These are phyloP conservation scores for Emydocephalus ijimae DNA, from an alignment of 2,113 vertebrate genomes.

Conservation along the genomic window DNA sequence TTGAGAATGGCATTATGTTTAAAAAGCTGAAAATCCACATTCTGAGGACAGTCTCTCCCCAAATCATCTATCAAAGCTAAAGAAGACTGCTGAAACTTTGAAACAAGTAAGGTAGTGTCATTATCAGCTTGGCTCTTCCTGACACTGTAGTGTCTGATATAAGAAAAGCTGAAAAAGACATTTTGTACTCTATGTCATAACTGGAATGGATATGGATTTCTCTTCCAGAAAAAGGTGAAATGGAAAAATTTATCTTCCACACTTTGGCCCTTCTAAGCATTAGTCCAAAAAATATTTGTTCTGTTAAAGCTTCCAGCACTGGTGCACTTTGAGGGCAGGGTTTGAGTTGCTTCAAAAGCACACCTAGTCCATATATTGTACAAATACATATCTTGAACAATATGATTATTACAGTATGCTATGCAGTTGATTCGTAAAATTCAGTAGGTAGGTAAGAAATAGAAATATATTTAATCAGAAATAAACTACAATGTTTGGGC, in stretches of 20 bases:
- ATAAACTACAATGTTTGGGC: neutral
- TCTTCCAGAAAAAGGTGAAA: neutral
- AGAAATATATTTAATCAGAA: neutral
- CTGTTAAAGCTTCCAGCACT: neutral
- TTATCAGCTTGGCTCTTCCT: neutral
- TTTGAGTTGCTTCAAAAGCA: neutral
- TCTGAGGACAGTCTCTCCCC: neutral
- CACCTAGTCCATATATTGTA: neutral
- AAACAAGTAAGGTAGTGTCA: neutral
- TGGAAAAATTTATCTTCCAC: neutral
- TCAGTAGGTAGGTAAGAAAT: neutral
- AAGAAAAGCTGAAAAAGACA: neutral
- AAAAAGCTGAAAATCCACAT: neutral
- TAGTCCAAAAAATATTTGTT: neutral
- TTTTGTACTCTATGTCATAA: neutral
- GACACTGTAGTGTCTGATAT: neutral
- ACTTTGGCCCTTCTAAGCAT: neutral
- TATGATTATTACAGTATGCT: neutral
- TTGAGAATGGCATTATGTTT: neutral
- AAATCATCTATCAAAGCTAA: neutral
- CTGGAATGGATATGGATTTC: neutral
- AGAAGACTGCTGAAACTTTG: neutral
- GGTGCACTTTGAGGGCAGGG: neutral
- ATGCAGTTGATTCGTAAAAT: neutral
- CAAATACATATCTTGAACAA: neutral